Evolutionary conservation across 2,797 vertebrate species (phyloP), one percentile per base, ranked within the genome.

Genomic region (Brachyrhaphis roseni): DNA sequence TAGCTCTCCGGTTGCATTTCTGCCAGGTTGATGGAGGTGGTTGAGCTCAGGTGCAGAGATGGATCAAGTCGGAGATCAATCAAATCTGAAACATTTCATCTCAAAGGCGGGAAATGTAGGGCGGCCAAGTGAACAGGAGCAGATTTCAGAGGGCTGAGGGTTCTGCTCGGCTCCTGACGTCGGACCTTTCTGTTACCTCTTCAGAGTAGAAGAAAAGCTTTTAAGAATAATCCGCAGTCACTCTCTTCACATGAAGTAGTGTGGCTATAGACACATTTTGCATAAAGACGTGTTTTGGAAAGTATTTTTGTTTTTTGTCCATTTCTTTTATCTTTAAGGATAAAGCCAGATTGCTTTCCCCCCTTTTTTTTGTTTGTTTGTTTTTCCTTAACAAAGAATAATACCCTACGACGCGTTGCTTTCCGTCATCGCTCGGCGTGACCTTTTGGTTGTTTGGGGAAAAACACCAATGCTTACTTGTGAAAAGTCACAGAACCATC

Each of bases 11-110:
- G 91, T 86, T 91, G 90, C 91, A 89, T 95, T 94, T 91, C 92
- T 93, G 92, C 86, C 93, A 93, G 84, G 86, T 82, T 92, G 89
- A 94, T 93, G 92, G 93, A 94, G 90, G 91, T 85, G 90, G 86
- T 80, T 76, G 87, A 89, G 91, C 79, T 84, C 86, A 93, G 89
- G 90, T 92, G 93, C 87, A 84, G 79, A 89, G 91, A 92, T 91
- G 86, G 92, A 94, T 94, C 91, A 93, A 90, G 92, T 91, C 81
- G 84, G 88, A 88, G 95, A 95, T 95, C 94, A 95, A 95, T 95
- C 94, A 93, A 89, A 92, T 92, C 84, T 81, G 39, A 93, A 94
- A 91, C 84, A 86, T 92, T 94, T 86, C 90, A 90, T 92, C 84
- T 92, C 83, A 93, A 88, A 87, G 87, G 87, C 34, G 74, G 82